phyloP scores from a whole-genome alignment of 2,888 invertebrate genomes.

The Limnephilus lunatus region DNA sequence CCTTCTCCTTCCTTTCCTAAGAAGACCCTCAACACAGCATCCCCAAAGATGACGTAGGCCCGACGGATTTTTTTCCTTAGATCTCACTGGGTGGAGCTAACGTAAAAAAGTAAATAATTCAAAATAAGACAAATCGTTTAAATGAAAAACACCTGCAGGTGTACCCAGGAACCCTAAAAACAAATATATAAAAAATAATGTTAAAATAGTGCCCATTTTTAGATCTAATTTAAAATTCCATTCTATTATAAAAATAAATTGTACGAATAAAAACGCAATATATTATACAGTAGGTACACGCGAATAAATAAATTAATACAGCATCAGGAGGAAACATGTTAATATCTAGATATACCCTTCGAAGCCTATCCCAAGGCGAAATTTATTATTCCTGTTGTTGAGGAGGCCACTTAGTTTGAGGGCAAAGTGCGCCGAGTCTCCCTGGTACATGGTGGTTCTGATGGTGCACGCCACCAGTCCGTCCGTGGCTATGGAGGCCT shows the following conservation, averaged over 20 bases:
- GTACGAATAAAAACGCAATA: background rate
- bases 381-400: slow-evolving; percentile 76
- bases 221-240: too few species aligned
- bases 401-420: slow-evolving; percentile 74
- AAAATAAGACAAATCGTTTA: too few species aligned
- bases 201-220: too few species aligned
- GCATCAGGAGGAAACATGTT: background rate
- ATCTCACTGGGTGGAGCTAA: too few species aligned
- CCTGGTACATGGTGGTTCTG: slow-evolving; percentile 72
- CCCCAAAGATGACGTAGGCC: too few species aligned
- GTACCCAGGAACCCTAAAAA: too few species aligned
- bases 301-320: background rate
- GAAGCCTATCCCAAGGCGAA: slow-evolving; percentile 71
- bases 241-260: background rate
- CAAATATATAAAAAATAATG: too few species aligned
- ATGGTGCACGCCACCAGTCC: slow-evolving; percentile 75
- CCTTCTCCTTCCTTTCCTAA: too few species aligned
- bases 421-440: slow-evolving; percentile 70
- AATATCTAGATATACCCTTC: slow-evolving; percentile 40
- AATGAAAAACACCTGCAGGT: too few species aligned
- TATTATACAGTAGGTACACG: background rate
- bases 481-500: slow-evolving; percentile 74
- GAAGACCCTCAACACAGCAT: too few species aligned
- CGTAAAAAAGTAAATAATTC: too few species aligned
- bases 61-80: too few species aligned